phyloP scores from a whole-genome alignment of 2,888 invertebrate genomes.

The Neoascia interrupta region DNA sequence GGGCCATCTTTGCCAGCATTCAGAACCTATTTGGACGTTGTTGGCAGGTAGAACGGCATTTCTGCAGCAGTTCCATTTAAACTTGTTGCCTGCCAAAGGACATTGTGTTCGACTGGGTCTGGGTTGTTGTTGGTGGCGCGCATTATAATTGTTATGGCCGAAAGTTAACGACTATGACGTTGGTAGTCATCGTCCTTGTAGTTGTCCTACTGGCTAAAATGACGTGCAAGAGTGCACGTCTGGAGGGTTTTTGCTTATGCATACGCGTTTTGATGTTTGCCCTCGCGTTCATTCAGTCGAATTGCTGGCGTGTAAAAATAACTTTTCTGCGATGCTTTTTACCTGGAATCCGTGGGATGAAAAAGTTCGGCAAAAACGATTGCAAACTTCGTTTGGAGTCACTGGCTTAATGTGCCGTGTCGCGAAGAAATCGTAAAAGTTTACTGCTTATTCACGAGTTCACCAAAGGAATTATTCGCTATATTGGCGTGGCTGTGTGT shows the following conservation, averaged over 20 bases:
- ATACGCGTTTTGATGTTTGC: slow-evolving; percentile 39
- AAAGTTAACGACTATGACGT: slow-evolving; percentile 63
- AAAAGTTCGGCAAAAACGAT: slow-evolving; percentile 19
- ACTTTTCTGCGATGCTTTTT: not conserved
- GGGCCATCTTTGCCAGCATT: slow-evolving; percentile 55
- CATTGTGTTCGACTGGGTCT: slow-evolving; percentile 47
- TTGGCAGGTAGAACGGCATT: slow-evolving; percentile 20
- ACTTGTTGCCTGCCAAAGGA: slow-evolving; percentile 65
- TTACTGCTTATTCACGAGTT: slow-evolving; percentile 42
- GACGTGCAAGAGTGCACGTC: slow-evolving; percentile 4
- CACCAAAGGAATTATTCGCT: not conserved
- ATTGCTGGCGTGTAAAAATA: slow-evolving; percentile 2
- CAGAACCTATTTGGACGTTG: slow-evolving; percentile 33
- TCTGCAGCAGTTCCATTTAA: slow-evolving; percentile 12
- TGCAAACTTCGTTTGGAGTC: slow-evolving; percentile 4
- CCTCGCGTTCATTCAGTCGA: not conserved
- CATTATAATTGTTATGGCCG: slow-evolving; percentile 62
- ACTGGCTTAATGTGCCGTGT: slow-evolving; percentile 14
- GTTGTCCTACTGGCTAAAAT: slow-evolving; percentile 5
- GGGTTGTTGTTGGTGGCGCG: slow-evolving; percentile 54
- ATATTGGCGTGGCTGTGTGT: not conserved
- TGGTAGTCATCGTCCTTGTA: slow-evolving; percentile 16
- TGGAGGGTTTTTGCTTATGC: slow-evolving; percentile 31
- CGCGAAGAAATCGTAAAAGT: slow-evolving; percentile 46
- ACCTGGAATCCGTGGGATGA: slow-evolving; percentile 10